phyloP scores from a whole-genome alignment of 2,113 vertebrate genomes.

The Oryzias woworae region DNA sequence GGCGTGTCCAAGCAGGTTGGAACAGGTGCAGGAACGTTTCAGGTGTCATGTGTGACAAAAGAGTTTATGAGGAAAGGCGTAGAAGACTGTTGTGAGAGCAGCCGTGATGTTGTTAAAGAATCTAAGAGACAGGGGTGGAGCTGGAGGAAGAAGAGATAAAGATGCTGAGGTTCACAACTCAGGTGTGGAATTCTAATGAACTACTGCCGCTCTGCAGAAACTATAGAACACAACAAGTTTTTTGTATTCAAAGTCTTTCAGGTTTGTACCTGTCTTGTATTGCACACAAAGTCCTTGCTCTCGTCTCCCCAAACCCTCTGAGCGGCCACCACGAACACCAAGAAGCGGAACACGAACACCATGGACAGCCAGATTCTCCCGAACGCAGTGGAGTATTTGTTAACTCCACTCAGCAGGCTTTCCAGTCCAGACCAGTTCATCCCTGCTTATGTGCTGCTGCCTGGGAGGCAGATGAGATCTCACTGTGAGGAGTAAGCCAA shows the following conservation, averaged over 20 bases:
- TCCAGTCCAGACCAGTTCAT: slow-evolving; percentile 89
- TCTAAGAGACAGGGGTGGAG: no score
- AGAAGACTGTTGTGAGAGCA: no score
- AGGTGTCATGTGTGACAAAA: no score
- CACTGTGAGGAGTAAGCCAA: slow-evolving; percentile 2
- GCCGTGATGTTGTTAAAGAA: no score
- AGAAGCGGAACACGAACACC: slow-evolving; percentile 90
- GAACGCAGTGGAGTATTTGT: slow-evolving; percentile 92
- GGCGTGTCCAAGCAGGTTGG: no score
- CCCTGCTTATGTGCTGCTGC: slow-evolving; percentile 31
- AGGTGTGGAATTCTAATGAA: no score
- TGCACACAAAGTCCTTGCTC: slow-evolving; percentile 92
- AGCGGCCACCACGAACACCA: slow-evolving; percentile 93
- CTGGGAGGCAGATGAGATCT: neutral
- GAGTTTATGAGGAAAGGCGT: no score
- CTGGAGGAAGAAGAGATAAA: no score
- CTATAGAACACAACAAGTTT: neutral
- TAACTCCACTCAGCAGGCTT: slow-evolving; percentile 85
- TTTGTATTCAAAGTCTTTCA: no score
- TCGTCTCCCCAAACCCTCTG: slow-evolving; percentile 93
- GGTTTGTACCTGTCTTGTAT: slow-evolving; percentile 80
- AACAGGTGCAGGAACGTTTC: no score
- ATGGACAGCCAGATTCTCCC: slow-evolving; percentile 93
- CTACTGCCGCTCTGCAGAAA: neutral
- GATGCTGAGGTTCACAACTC: no score